phyloP scores from a whole-genome alignment of 2,113 vertebrate species.

The Otocyon megalotis region DNA sequence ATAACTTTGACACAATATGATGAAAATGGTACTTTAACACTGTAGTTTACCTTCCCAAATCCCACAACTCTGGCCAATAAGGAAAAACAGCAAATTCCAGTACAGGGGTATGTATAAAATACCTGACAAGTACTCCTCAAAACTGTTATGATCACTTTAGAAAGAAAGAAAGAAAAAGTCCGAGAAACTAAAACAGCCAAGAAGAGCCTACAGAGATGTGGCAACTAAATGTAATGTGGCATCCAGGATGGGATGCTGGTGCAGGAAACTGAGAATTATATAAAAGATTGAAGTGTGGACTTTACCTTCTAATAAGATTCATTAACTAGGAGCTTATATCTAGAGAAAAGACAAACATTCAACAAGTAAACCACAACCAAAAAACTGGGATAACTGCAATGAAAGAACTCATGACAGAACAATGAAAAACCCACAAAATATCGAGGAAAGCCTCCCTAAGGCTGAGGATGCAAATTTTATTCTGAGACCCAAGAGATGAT shows the following conservation, averaged over 20 bases:
- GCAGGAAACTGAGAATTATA: not conserved
- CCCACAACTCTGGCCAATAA: not conserved
- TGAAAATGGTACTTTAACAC: not conserved
- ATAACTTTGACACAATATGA: not conserved
- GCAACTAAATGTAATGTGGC: not conserved
- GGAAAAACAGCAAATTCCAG: not conserved
- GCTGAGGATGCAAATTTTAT: not conserved
- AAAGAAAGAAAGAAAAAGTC: not conserved
- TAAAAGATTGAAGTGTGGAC: not conserved
- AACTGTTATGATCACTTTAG: not conserved
- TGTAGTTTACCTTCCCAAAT: not conserved
- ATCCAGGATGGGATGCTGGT: not conserved
- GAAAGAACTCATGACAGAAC: not conserved
- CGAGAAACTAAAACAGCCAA: not conserved
- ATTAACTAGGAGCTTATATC: not conserved
- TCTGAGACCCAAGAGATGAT: constrained; percentile 4
- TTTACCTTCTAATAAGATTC: not conserved
- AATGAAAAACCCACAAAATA: not conserved
- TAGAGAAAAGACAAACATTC: not conserved
- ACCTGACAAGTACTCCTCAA: not conserved
- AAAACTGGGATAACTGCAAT: not conserved
- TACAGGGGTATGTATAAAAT: not conserved
- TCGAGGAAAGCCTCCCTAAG: not conserved
- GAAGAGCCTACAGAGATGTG: not conserved
- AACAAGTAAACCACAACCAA: not conserved